Conservation (phyloP, 2,797 vertebrate genomes). For the Hippoglossus hippoglossus region DNA sequence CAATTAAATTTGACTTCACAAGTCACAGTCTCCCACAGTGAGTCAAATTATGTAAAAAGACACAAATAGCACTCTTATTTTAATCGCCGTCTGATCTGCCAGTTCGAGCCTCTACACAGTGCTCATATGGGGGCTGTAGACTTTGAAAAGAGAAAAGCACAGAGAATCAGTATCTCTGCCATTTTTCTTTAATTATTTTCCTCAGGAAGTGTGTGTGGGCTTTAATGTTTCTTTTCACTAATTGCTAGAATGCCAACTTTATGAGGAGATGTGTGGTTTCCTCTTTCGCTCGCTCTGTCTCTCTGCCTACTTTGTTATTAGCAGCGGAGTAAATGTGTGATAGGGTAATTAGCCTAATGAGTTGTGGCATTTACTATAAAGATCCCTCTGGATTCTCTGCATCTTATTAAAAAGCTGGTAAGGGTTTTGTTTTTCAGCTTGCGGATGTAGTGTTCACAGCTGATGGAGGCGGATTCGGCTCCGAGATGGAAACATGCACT, state of each 20-base stretch:
- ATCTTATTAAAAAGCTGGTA: conserved; percentile 74
- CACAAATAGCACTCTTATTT: conserved; percentile 60
- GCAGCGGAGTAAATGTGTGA: conserved; percentile 81
- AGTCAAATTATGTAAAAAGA: conserved; percentile 63
- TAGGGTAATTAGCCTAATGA: conserved; percentile 86
- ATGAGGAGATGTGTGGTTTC: conserved; percentile 74
- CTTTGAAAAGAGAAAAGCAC: conserved; percentile 59
- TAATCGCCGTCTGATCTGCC: conserved; percentile 45
- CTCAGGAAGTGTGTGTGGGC: conserved; percentile 70
- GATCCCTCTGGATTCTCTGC: conserved; percentile 74
- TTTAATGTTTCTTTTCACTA: conserved; percentile 80
- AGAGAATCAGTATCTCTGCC: conserved; percentile 65
- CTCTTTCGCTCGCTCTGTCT: conserved; percentile 63
- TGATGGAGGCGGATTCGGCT: conserved; percentile 46
- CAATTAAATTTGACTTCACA: conserved; percentile 66
- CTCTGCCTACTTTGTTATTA: conserved; percentile 75
- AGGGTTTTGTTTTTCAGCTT: conserved; percentile 67
- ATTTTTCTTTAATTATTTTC: conserved; percentile 75
- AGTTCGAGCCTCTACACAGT: conserved; percentile 19
- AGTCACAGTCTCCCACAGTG: conserved; percentile 56
- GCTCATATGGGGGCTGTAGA: conserved; percentile 50
- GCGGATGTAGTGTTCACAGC: conserved; percentile 28
- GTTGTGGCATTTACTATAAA: conserved; percentile 82
- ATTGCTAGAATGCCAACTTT: conserved; percentile 80
- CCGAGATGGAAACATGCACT: conserved; percentile 51